Evolutionary conservation across 2,888 invertebrate genomes (phyloP).

Genomic region (Trichopria drosophilae): DNA sequence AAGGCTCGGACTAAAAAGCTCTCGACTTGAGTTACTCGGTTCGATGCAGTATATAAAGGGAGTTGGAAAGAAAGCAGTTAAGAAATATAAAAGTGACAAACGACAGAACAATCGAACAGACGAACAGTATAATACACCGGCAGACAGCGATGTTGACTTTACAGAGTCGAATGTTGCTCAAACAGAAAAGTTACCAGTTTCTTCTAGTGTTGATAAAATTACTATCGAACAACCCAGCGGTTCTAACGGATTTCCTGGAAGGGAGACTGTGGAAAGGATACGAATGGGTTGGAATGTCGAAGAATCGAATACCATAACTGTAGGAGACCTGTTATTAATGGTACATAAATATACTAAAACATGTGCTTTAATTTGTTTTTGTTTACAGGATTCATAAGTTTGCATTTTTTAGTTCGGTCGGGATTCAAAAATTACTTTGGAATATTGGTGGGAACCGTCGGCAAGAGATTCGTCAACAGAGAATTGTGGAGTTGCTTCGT

Average conservation of each 20-base stretch:
- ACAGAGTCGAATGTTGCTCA: slow-evolving; percentile 57
- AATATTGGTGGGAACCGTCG: slow-evolving; percentile 78
- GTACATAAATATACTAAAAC: slow-evolving; percentile 58
- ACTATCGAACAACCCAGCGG: slow-evolving; percentile 38
- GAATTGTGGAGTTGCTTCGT: slow-evolving; percentile 27
- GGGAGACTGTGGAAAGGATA: slow-evolving; percentile 56
- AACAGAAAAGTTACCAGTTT: slow-evolving; percentile 59
- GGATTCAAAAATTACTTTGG: slow-evolving; percentile 74
- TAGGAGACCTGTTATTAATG: slow-evolving; percentile 90
- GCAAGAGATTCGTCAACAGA: slow-evolving; percentile 34
- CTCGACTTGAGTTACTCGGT: slow-evolving; percentile 60
- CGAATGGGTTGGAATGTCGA: slow-evolving; percentile 75
- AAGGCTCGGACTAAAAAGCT: slow-evolving; percentile 65
- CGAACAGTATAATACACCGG: slow-evolving; percentile 48
- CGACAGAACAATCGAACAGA: slow-evolving; percentile 43
- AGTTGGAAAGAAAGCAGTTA: slow-evolving; percentile 55
- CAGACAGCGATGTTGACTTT: slow-evolving; percentile 63
- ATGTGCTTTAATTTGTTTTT: too few relatives aligned
- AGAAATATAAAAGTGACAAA: slow-evolving; percentile 55
- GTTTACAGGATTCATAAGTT: too few relatives aligned
- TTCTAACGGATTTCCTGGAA: slow-evolving; percentile 53
- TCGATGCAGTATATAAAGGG: slow-evolving; percentile 53
- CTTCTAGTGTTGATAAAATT: slow-evolving; percentile 38
- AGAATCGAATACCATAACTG: slow-evolving; percentile 77
- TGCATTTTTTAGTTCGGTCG: slow-evolving; percentile 69